Conservation (phyloP, 2,113 vertebrate genomes). For the Mastomys natalensis region DNA sequence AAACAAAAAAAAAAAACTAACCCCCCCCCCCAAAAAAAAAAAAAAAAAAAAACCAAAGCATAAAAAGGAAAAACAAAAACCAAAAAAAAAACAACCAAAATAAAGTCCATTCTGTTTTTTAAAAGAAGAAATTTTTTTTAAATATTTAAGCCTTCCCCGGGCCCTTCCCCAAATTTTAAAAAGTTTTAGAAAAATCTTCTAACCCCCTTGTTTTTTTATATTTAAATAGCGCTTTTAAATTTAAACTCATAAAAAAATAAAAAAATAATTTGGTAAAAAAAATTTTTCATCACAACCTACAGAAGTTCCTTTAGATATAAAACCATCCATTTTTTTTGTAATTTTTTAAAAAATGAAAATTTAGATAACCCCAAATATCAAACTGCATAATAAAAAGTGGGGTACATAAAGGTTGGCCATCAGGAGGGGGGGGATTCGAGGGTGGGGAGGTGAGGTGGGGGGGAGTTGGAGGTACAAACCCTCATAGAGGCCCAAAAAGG, state of each 20-base stretch:
- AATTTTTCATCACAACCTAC: neutral
- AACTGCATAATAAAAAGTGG: neutral
- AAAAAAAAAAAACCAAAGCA: neutral
- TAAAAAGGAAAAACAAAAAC: neutral
- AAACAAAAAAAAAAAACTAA: too few species aligned
- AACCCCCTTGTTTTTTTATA: neutral
- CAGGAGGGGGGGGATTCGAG: too few species aligned
- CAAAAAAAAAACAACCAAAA: neutral
- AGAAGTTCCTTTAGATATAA: neutral
- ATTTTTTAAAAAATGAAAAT: slow-evolving; percentile 21
- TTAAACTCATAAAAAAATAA: slow-evolving; percentile 27
- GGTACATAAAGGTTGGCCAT: too few species aligned
- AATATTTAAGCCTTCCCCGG: slow-evolving; percentile 24
- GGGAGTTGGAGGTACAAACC: too few species aligned
- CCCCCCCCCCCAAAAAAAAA: too few species aligned
- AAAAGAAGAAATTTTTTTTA: neutral
- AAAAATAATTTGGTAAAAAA: slow-evolving; percentile 13
- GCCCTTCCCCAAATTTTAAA: neutral
- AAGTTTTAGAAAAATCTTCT: neutral
- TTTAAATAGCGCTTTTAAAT: slow-evolving; percentile 33
- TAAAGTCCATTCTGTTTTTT: slow-evolving; percentile 6
- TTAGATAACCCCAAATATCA: neutral
- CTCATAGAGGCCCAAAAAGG: too few species aligned
- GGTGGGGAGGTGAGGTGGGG: too few species aligned
- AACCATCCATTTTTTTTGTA: neutral